phyloP scores from a whole-genome alignment of 2,888 invertebrate genomes.

The Trissolcus brochymenae region DNA sequence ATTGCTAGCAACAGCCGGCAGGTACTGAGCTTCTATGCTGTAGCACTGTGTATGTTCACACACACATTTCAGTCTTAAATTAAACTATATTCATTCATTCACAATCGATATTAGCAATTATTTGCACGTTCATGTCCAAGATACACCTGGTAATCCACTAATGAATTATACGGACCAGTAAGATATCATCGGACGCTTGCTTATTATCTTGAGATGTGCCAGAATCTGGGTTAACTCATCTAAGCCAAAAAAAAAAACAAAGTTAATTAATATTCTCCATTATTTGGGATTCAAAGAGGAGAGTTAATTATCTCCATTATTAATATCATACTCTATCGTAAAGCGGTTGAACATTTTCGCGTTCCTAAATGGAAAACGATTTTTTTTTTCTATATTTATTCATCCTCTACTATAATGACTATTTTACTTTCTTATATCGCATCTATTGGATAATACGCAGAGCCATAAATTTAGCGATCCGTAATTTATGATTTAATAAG shows the following conservation, averaged over 20 bases:
- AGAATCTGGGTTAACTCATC: constrained; percentile 13
- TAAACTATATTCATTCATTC: constrained; percentile 24
- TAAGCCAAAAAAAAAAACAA: not conserved
- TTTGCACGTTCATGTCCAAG: constrained; percentile 24
- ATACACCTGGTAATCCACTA: constrained; percentile 16
- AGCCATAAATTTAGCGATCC: constrained; percentile 28
- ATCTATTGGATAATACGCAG: too few relatives aligned
- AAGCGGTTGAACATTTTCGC: constrained; percentile 6
- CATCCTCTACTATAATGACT: too few relatives aligned
- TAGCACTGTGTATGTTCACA: not conserved
- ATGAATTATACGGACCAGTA: constrained; percentile 15
- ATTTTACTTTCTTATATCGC: too few relatives aligned
- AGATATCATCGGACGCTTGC: constrained; percentile 20
- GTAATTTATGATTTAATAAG: constrained; percentile 42
- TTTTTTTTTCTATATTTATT: constrained; percentile 3
- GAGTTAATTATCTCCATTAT: constrained; percentile 35
- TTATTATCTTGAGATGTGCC: constrained; percentile 28
- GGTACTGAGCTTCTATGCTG: constrained; percentile 31
- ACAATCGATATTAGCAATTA: constrained; percentile 39
- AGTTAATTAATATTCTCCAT: constrained; percentile 5
- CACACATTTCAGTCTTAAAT: not conserved
- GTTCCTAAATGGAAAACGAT: too few relatives aligned
- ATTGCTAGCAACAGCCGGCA: constrained; percentile 69
- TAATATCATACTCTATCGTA: constrained; percentile 9
- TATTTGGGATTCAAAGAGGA: constrained; percentile 19